Evolutionary conservation across 2,888 invertebrate species (phyloP), one percentile per base, ranked within the genome.

Genomic region (Amblyjoppa fuscipennis): DNA sequence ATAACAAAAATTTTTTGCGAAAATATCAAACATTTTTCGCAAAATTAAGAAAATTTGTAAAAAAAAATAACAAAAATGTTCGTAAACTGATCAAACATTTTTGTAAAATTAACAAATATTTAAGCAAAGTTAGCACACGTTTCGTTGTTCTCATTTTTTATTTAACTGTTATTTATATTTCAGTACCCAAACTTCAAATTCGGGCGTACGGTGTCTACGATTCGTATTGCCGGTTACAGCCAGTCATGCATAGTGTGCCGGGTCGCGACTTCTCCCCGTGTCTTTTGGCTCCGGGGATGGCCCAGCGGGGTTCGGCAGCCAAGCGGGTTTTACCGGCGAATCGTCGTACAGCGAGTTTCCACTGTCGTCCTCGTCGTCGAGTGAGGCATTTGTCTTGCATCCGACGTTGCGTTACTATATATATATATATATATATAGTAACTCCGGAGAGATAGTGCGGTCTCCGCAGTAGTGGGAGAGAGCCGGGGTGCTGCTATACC

Each of bases 381-480:
- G 87, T 84, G 79, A 78, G 83, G 70, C 87, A 85, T 86, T 87
- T 89, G 89, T 88, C 90, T 90, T 90, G 91, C 89, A 88, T 89
- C 87, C 89, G 88, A 91, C 90, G 83, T 88, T 85, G 83, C 89
- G 84, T 88, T 76, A 34, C 70, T 59, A 20, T 76, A 66, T 76
- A 66, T 71, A 45, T 53, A 69, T 20, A 38, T 20, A 20, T 20
- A 20, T 20, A 20, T 20, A 20, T 20, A 20, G 20, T 20, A 20
- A 20, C 20, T 0, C 20, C 20, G 20, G 7, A 49, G 68, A 74
- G 84, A 81, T 81, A 56, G 80, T 69, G 73, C 41, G 56, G 56
- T 82, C 71, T 53, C 59, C n/a, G 66, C 20, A 13, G 25, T 1
- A 53, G 51, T 59, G 68, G 53, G 69, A 68, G 68, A 56, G 78